Evolutionary conservation across 2,113 vertebrate genomes (phyloP).

Genomic region (Rhabdornis inornatus): DNA sequence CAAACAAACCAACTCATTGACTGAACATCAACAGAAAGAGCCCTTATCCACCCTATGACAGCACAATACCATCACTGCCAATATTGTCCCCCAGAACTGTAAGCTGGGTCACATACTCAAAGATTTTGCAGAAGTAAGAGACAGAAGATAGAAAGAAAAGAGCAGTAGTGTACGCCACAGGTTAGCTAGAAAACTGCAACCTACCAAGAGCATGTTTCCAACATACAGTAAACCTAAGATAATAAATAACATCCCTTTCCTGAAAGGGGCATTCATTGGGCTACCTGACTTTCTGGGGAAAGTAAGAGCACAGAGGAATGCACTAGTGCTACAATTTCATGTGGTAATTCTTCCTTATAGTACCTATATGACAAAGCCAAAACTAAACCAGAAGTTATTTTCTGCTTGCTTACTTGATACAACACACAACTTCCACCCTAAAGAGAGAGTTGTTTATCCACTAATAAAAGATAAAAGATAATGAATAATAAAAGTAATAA

Average conservation of each 20-base stretch:
- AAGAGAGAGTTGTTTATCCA: not conserved
- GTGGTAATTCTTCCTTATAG: not conserved
- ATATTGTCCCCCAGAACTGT: not conserved
- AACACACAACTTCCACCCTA: not conserved
- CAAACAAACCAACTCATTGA: not conserved
- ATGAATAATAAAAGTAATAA: no score
- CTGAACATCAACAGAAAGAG: not conserved
- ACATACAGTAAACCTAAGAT: fast-evolving
- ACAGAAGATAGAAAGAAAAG: not conserved
- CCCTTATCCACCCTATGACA: not conserved
- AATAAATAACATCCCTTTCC: not conserved
- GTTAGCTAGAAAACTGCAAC: not conserved
- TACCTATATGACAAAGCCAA: not conserved
- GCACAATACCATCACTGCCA: not conserved
- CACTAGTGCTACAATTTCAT: not conserved
- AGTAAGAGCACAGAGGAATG: not conserved
- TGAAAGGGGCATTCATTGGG: not conserved
- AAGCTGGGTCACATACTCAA: not conserved
- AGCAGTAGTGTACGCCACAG: not conserved
- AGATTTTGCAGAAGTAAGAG: not conserved
- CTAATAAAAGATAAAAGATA: no score
- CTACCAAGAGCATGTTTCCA: not conserved
- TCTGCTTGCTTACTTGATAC: not conserved
- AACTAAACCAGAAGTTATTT: not conserved
- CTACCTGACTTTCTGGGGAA: not conserved